Conservation (phyloP, 2,797 vertebrate genomes). For the Cephalopachus bancanus region DNA sequence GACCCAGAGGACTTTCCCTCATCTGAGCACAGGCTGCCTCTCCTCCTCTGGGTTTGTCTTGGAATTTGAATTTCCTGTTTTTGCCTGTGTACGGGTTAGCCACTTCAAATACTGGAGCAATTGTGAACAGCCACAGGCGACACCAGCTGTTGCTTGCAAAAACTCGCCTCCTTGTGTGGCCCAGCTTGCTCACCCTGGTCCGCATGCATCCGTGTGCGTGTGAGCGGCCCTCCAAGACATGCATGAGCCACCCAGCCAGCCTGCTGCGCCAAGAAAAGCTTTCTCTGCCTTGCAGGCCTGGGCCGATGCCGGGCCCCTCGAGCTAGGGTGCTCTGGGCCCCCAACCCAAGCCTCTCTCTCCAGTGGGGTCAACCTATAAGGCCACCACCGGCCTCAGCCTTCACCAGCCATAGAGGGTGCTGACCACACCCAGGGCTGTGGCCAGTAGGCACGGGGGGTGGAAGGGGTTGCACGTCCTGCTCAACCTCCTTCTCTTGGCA, state of each 20-base stretch:
- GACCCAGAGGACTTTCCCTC: conserved; percentile 71
- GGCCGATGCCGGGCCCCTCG: background rate
- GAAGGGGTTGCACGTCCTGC: background rate
- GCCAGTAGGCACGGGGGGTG: background rate
- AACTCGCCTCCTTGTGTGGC: conserved; percentile 90
- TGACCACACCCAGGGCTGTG: background rate
- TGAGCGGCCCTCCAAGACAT: conserved; percentile 82
- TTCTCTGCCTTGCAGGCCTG: background rate
- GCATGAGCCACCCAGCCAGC: conserved; percentile 86
- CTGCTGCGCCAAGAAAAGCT: background rate
- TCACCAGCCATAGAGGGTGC: conserved; percentile 44
- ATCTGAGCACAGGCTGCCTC: background rate
- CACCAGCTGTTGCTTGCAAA: conserved; percentile 90
- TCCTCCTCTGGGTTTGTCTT: conserved; percentile 73
- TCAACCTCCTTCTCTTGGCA: background rate
- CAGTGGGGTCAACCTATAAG: conserved; percentile 73
- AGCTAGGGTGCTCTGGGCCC: background rate
- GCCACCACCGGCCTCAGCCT: conserved; percentile 49
- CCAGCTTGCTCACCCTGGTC: conserved; percentile 67
- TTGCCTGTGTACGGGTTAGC: background rate
- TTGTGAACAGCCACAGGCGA: conserved; percentile 79
- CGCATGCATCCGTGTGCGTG: conserved; percentile 82
- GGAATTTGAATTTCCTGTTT: conserved; percentile 55
- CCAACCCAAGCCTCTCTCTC: conserved; percentile 72
- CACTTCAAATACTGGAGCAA: conserved; percentile 78